phyloP scores from a whole-genome alignment of 2,888 invertebrate genomes.

The Pachliopta kotzebuea region DNA sequence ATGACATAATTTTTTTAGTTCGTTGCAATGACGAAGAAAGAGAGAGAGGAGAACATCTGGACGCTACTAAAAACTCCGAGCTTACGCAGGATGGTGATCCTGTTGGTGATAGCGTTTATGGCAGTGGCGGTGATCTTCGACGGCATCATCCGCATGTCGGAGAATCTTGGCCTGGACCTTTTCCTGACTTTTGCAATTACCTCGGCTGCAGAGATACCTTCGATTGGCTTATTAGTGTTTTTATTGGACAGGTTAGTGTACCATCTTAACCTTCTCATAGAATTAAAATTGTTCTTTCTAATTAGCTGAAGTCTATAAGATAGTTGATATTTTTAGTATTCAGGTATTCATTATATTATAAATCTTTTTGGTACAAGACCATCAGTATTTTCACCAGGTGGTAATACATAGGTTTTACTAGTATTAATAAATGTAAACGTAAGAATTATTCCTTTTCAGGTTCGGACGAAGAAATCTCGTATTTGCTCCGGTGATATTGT shows the following conservation, averaged over 20 bases:
- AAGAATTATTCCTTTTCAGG: conserved; percentile 38
- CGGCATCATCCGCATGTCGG: conserved; percentile 54
- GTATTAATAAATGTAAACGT: neutral
- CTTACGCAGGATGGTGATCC: conserved; percentile 43
- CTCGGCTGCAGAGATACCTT: conserved; percentile 53
- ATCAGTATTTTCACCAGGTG: no score
- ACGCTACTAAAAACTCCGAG: conserved; percentile 42
- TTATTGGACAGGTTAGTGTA: conserved; percentile 43
- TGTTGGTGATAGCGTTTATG: conserved; percentile 46
- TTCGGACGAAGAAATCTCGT: conserved; percentile 50
- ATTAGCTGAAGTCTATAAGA: no score
- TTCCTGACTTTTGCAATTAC: conserved; percentile 57
- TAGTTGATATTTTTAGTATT: no score
- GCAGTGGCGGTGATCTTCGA: conserved; percentile 50
- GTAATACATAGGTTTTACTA: no score
- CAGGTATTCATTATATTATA: no score
- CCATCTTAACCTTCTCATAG: neutral
- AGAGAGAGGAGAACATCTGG: conserved; percentile 40
- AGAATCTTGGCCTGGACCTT: conserved; percentile 55
- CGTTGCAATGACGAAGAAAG: conserved; percentile 21
- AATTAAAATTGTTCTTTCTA: no score
- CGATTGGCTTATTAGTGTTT: conserved; percentile 39
- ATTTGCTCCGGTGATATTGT: conserved; percentile 41
- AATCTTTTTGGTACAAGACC: no score
- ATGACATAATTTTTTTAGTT: conserved; percentile 12